Percentiles rank a stretch among this genome's conserved stretches.
phyloP scores from a whole-genome alignment of 2,888 invertebrate species.

The Himalopsyche kuldschensis region DNA sequence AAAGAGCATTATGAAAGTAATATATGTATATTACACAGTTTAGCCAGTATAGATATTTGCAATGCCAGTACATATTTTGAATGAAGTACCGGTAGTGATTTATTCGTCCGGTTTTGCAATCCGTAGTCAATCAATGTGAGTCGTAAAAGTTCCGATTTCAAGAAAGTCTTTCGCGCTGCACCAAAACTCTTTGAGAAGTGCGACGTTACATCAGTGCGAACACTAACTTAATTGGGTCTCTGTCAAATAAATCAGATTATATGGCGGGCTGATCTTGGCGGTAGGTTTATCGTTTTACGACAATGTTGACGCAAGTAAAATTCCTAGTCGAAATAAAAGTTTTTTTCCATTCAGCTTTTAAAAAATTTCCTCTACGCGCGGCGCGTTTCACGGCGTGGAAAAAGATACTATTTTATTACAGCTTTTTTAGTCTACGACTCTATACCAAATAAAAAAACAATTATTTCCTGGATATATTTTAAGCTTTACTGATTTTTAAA shows the following conservation, averaged over 20 bases:
- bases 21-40: no score
- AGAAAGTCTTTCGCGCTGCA: not conserved
- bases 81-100: not conserved
- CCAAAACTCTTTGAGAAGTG: not conserved
- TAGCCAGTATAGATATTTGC: no score
- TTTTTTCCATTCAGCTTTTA: not conserved
- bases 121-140: not conserved
- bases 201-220: not conserved
- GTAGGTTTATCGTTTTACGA: not conserved
- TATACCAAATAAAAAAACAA: no score
- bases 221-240: not conserved
- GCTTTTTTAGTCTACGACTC: no score
- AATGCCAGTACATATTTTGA: no score
- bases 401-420: no score
- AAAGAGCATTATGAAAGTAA: no score
- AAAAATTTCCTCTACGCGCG: not conserved
- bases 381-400: no score
- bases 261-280: not conserved
- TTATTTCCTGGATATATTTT: no score
- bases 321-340: not conserved
- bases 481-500: no score
- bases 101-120: not conserved
- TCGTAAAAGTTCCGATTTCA: not conserved
- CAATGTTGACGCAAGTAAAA: not conserved
- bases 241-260: not conserved